Evolutionary conservation across 1,140 invertebrate species (phyloP).

Genomic region (Euschistus heros): DNA sequence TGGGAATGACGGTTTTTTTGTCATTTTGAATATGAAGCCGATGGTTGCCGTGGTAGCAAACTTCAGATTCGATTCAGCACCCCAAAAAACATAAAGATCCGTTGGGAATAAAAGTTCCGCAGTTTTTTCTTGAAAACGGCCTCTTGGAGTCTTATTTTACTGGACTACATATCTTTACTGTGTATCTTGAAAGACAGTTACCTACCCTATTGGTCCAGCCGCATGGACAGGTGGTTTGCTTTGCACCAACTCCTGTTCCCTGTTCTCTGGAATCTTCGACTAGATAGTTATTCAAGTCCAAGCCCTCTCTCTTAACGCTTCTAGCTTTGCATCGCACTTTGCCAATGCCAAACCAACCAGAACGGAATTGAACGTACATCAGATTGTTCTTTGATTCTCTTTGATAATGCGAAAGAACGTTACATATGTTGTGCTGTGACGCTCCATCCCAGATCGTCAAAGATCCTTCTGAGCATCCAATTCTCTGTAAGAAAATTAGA

Average conservation of each 20-base stretch:
- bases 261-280: conserved; percentile 19
- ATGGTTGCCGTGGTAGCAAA: too few species aligned
- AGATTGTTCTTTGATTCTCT: neutral
- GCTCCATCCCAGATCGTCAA: neutral
- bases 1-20: too few species aligned
- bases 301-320: too few species aligned
- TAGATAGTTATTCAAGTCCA: too few species aligned
- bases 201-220: conserved; percentile 24
- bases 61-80: too few species aligned
- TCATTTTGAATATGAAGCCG: too few species aligned
- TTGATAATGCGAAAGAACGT: neutral
- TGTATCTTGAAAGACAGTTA: neutral
- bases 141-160: too few species aligned
- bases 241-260: conserved; percentile 3
- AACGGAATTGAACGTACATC: neutral
- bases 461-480: neutral
- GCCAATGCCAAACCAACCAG: neutral
- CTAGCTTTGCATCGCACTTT: neutral
- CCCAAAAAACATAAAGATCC: too few species aligned
- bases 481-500: neutral
- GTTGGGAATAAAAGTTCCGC: too few species aligned
- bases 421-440: neutral
- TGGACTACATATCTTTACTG: neutral
- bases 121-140: too few species aligned
- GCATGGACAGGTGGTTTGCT: conserved; percentile 20